A percentile compares a stretch with the other conserved stretches of the same genome.
These are phyloP conservation scores for Balaenoptera acutorostrata DNA, from an alignment of 2,113 vertebrate genomes.

Conservation along the genomic window DNA sequence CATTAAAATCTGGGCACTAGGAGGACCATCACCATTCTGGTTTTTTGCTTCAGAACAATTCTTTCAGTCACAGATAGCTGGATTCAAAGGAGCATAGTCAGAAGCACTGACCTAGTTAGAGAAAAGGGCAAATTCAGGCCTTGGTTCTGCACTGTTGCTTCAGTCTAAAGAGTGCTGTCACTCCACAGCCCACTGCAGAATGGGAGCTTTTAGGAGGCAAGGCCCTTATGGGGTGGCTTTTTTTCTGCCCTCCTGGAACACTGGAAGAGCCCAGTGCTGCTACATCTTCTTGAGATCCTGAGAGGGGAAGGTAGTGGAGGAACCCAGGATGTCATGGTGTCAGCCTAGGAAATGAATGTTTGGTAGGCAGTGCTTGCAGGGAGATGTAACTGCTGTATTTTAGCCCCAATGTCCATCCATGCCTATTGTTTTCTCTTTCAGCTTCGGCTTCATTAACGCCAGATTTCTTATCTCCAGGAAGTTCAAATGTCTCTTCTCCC, in stretches of 20 bases:
- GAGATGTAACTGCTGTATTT: not conserved
- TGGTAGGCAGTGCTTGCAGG: slow-evolving; percentile 4
- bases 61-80: not conserved
- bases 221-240: not conserved
- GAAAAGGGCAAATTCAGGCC: slow-evolving; percentile 1
- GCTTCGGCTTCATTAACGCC: slow-evolving; percentile 92
- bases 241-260: not conserved
- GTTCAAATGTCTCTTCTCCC: slow-evolving; percentile 93
- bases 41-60: not conserved
- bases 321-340: not conserved
- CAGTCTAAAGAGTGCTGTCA: not conserved
- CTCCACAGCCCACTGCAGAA: not conserved
- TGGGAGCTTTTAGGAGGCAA: not conserved
- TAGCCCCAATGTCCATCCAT: not conserved
- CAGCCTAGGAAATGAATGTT: not conserved
- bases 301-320: not conserved
- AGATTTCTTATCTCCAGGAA: slow-evolving; percentile 94
- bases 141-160: not conserved
- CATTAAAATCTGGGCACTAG: not conserved
- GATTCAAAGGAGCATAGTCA: not conserved
- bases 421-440: slow-evolving; percentile 75
- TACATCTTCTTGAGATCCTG: not conserved
- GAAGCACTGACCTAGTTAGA: not conserved
- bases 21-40: not conserved
- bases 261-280: not conserved